Conservation (phyloP, 2,113 vertebrate genomes). For the Ascaphus truei region DNA sequence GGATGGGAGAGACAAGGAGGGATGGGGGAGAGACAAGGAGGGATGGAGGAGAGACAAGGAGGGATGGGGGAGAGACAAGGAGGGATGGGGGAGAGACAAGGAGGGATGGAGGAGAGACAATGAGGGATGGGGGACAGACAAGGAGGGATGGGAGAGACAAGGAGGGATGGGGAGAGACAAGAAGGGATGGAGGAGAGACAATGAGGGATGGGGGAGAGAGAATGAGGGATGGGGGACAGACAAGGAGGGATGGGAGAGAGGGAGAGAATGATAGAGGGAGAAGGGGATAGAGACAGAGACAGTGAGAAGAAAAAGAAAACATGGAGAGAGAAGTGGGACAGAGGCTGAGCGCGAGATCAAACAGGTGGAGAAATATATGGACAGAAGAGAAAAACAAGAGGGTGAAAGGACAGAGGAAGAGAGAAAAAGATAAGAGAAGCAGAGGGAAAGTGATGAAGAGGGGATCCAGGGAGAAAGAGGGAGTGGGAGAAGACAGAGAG, state of each 20-base stretch:
- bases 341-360: neutral
- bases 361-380: neutral
- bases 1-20: neutral
- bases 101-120: no score
- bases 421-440: neutral
- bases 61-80: no score
- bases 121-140: no score
- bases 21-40: neutral
- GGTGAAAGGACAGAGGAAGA: neutral
- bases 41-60: no score
- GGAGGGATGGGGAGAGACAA: no score
- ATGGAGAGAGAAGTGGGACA: neutral
- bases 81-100: no score
- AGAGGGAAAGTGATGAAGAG: neutral
- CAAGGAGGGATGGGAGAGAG: neutral
- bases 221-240: neutral
- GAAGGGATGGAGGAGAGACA: no score
- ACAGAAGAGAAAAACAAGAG: neutral
- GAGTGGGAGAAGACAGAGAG: neutral
- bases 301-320: neutral
- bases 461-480: neutral
- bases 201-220: neutral
- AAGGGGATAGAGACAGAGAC: neutral
- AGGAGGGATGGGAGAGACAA: no score
- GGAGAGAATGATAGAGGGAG: no score